Percentiles rank a stretch among this genome's conserved stretches.
phyloP scores from a whole-genome alignment of 2,888 invertebrate genomes.

The Crepidodera aurea region DNA sequence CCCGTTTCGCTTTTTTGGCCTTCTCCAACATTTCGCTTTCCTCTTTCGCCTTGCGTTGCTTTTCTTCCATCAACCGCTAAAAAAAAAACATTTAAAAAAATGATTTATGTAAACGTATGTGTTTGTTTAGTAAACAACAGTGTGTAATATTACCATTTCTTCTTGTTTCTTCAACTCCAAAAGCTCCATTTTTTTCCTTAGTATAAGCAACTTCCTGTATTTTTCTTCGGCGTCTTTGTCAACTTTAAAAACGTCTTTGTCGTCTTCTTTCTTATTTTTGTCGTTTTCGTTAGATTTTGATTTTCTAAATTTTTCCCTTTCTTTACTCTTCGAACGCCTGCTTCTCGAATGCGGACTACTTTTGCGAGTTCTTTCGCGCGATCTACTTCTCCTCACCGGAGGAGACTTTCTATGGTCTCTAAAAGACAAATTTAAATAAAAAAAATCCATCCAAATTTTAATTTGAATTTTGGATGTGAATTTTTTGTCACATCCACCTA shows the following conservation, averaged over 20 bases:
- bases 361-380: conserved; percentile 48
- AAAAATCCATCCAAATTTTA: no score
- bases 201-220: conserved; percentile 60
- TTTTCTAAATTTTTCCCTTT: conserved; percentile 41
- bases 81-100: conserved; percentile 22
- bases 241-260: conserved; percentile 45
- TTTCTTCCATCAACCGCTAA: conserved; percentile 55
- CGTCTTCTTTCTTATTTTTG: conserved; percentile 28
- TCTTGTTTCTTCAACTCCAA: conserved; percentile 67
- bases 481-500: no score
- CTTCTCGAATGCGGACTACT: conserved; percentile 15
- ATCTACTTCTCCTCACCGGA: conserved; percentile 49
- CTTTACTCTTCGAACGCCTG: conserved; percentile 37
- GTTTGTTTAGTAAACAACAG: no score
- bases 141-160: conserved; percentile 39
- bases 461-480: no score
- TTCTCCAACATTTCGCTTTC: conserved; percentile 61
- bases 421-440: conserved; percentile 1
- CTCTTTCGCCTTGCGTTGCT: conserved; percentile 60
- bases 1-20: conserved; percentile 59
- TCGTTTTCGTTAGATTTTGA: conserved; percentile 36
- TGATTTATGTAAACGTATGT: no score
- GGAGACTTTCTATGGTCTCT: conserved; percentile 40
- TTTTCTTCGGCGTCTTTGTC: conserved; percentile 55
- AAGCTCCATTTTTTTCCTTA: conserved; percentile 70